These are phyloP conservation scores for Venusia cambrica DNA, from an alignment of 2,888 invertebrate species.

Conservation along the genomic window DNA sequence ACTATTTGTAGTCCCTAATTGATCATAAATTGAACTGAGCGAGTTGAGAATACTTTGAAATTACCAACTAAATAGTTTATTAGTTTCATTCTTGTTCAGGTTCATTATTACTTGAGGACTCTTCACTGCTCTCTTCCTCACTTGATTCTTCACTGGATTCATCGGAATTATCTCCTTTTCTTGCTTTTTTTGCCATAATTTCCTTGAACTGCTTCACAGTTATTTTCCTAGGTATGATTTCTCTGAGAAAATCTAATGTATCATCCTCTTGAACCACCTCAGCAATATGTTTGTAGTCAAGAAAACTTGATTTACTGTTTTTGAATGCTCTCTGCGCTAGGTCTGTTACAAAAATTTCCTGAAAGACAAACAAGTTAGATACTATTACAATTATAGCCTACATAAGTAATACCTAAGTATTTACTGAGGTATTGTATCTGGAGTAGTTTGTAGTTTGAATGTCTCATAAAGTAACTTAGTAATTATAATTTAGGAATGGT, in stretches of 20 bases:
- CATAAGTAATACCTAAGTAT: too few species aligned
- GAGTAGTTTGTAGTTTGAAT: too few species aligned
- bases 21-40: too few species aligned
- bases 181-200: slow-evolving; percentile 82
- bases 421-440: too few species aligned
- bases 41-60: too few species aligned
- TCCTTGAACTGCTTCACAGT: slow-evolving; percentile 85
- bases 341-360: slow-evolving; percentile 86
- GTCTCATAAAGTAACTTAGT: too few species aligned
- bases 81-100: slow-evolving; percentile 3
- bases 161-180: slow-evolving; percentile 50
- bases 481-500: too few species aligned
- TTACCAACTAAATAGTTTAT: too few species aligned
- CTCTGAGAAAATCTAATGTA: slow-evolving; percentile 85
- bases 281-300: slow-evolving; percentile 87
- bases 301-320: slow-evolving; percentile 69
- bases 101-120: slow-evolving; percentile 55
- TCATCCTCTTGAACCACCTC: slow-evolving; percentile 85
- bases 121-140: slow-evolving; percentile 46
- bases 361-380: slow-evolving; percentile 38
- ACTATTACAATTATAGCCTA: neutral
- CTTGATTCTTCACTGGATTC: slow-evolving; percentile 60
- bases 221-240: slow-evolving; percentile 88
- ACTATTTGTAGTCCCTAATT: too few species aligned
- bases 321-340: slow-evolving; percentile 83